Percentiles rank a stretch among this genome's conserved stretches.
Evolutionary conservation across 2,113 vertebrate genomes (phyloP).

Genomic region (Cephalopholis sonnerati): DNA sequence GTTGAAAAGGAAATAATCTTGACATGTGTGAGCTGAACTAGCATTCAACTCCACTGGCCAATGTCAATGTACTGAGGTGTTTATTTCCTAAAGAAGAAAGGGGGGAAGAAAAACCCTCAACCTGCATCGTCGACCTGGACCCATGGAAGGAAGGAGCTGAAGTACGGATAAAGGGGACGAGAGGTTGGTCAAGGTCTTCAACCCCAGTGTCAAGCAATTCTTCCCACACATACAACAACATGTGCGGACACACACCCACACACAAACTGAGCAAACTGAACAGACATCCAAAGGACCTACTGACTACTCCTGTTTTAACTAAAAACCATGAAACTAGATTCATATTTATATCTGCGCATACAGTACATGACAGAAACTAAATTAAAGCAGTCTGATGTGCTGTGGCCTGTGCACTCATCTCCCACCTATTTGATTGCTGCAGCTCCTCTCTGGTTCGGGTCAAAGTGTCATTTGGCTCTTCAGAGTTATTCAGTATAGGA

Average conservation of each 20-base stretch:
- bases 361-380: constrained; percentile 11
- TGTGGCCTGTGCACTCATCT: neutral
- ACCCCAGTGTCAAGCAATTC: neutral
- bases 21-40: constrained; percentile 40
- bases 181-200: constrained; percentile 13
- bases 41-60: constrained; percentile 27
- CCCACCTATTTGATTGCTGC: constrained; percentile 17
- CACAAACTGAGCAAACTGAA: neutral
- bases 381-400: constrained; percentile 6
- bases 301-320: neutral
- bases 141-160: neutral
- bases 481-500: constrained; percentile 30
- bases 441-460: constrained; percentile 6
- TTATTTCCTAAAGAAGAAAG: constrained; percentile 12
- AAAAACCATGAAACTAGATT: constrained; percentile 18
- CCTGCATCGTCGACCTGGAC: neutral
- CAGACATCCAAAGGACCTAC: neutral
- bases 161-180: neutral
- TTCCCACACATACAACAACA: neutral
- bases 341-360: constrained; percentile 19
- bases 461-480: constrained; percentile 12
- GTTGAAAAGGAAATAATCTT: constrained; percentile 45
- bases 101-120: neutral
- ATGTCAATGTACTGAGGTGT: constrained; percentile 21
- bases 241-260: neutral